Base-by-base conservation (phyloP, 2,888 invertebrate genomes). In the Mactromeris polynyma region DNA sequence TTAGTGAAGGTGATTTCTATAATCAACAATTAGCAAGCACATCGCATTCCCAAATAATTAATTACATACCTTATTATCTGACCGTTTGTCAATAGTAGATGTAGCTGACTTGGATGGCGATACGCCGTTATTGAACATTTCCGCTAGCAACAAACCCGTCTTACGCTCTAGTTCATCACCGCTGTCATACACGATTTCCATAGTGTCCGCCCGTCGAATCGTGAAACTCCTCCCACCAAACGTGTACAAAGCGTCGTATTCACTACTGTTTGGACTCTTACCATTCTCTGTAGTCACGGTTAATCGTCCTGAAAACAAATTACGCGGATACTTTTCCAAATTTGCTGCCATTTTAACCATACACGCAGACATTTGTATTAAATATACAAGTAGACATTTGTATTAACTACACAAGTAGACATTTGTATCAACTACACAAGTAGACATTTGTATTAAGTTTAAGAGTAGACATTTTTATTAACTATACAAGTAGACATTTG, bases 141-240 rank as follows among this genome's bases (percentile, higher is more conserved):
- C 21, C 0, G 89, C 89, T 2, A 83, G 81, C 26, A 90, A 78
- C 40, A 89, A 26, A 9, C 91, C 87, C 14, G 86, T 89, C 31
- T 85, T 78, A 17, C 81, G 64, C 38, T 89, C 90, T 0, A 94
- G 79, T 14, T 93, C 91, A 21, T 87, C 79, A 6, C 93, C 93
- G 81, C 93, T 94, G 86, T 94, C 94, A 78, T 93, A 94, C 1
- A 94, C 93, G 11, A 90, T 58, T 0, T 88, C 82, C 92, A 93
- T 92, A 11, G 90, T 89, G 36, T 92, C 90, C 2, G 91, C 90
- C 3, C 87, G 82, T 64, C 93, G 81, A 21, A 94, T 93, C 2
- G 93, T 90, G 86, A 94, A 93, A 54, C 94, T 89, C n/a, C 94
- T 86, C 1, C 90, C 94, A 54, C 94, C 94, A 88, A 86, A 94